phyloP scores from a whole-genome alignment of 2,888 invertebrate genomes.

The Melikaiella ostensackeni region DNA sequence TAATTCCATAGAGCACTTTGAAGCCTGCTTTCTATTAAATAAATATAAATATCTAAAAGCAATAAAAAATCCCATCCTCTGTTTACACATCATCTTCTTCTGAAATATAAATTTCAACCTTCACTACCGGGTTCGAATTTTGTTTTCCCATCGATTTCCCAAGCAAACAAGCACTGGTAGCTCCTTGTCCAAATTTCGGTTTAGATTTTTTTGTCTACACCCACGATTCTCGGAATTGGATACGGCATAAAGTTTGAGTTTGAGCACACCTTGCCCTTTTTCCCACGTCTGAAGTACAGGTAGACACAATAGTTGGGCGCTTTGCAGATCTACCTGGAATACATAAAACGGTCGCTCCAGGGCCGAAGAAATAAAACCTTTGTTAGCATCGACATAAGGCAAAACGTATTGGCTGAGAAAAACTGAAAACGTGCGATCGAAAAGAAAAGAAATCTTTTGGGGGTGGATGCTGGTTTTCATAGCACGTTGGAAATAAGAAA shows the following conservation, averaged over 20 bases:
- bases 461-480: slow-evolving; percentile 45
- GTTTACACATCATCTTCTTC: too few species aligned
- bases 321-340: slow-evolving; percentile 53
- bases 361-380: slow-evolving; percentile 45
- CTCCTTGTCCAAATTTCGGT: slow-evolving; percentile 14
- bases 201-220: slow-evolving; percentile 32
- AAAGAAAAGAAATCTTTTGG: slow-evolving; percentile 47
- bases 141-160: slow-evolving; percentile 40
- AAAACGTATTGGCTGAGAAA: slow-evolving; percentile 32
- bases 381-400: slow-evolving; percentile 45
- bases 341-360: slow-evolving; percentile 54
- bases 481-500: slow-evolving; percentile 54
- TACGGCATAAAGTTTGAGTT: slow-evolving; percentile 45
- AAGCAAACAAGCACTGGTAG: slow-evolving; percentile 26
- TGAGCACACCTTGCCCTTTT: slow-evolving; percentile 55
- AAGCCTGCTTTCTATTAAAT: too few species aligned
- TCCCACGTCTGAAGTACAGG: slow-evolving; percentile 55
- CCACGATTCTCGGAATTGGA: slow-evolving; percentile 34
- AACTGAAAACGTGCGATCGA: slow-evolving; percentile 22
- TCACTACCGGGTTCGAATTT: neutral
- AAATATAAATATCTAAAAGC: too few species aligned
- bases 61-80: too few species aligned
- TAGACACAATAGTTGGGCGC: slow-evolving; percentile 46
- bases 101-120: neutral
- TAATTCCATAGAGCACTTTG: too few species aligned